Evolutionary conservation across 2,888 invertebrate species (phyloP).

Genomic region (Andrena haemorrhoa): DNA sequence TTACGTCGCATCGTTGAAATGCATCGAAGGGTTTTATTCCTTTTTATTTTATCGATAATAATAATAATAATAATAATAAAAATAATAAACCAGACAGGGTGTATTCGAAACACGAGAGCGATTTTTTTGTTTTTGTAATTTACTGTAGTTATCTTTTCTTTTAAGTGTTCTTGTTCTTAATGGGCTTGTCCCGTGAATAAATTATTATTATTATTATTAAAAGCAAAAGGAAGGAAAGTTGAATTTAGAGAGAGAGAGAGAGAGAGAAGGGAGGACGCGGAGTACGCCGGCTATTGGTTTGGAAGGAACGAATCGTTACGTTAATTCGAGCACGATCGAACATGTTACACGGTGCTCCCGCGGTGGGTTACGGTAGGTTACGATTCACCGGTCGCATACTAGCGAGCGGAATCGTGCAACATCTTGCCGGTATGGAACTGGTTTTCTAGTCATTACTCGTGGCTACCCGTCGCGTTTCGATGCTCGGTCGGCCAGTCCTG

Average conservation of each 20-base stretch:
- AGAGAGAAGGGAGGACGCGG: background rate
- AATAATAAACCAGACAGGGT: too few species aligned
- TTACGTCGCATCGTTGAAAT: too few species aligned
- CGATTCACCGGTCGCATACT: conserved; percentile 50
- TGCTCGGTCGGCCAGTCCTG: conserved; percentile 55
- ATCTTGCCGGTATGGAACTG: conserved; percentile 68
- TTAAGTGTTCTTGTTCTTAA: too few species aligned
- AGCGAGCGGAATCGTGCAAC: conserved; percentile 50
- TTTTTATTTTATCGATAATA: too few species aligned
- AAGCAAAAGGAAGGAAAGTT: background rate
- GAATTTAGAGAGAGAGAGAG: background rate
- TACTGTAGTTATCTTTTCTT: too few species aligned
- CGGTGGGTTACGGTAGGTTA: conserved; percentile 15
- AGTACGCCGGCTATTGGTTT: background rate
- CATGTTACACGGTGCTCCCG: conserved; percentile 21
- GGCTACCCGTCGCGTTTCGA: conserved; percentile 72
- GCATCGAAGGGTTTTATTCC: too few species aligned
- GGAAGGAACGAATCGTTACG: conserved; percentile 10
- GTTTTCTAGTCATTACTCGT: conserved; percentile 77
- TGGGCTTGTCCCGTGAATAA: too few species aligned
- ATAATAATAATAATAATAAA: too few species aligned
- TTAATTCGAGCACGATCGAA: conserved; percentile 45
- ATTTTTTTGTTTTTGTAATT: too few species aligned
- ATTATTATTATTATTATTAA: too few species aligned
- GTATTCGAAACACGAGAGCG: background rate